Evolutionary conservation across 2,888 invertebrate species (phyloP), one percentile per base, ranked within the genome.

Genomic region (Eristalinus sepulchralis): DNA sequence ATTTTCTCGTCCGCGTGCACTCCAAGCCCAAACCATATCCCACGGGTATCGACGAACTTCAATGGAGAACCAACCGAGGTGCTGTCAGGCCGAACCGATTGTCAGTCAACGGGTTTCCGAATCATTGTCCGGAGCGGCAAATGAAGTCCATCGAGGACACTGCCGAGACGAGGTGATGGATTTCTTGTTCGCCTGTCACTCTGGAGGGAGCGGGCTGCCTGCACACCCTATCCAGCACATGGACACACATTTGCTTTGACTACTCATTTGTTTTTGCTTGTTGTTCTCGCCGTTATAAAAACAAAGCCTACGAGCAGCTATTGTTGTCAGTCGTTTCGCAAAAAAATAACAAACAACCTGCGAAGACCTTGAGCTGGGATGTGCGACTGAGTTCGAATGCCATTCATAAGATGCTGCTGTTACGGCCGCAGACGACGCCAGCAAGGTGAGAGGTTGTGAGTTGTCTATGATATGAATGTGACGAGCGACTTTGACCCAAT

Each of bases 131-230:
- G 64, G 80, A 64, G 73, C 73, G 63, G 79, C 60, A 80, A 84
- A 84, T 84, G 80, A 80, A 80, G 80, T 80, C 80, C 84, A 22
- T 53, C 84, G 84, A 84, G 76, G 84, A 84, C 84, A 71, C 55
- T 6, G 47, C 47, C 17, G 75, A 80, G 66, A 34, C 75, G 55
- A 84, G 71, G 84, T 84, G 84, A 80, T 80, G 84, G 81, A 80
- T 84, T 84, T 84, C 75, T 71, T 81, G 80, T 75, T 70, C 80
- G 83, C 60, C 71, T 75, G 84, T 71, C 84, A 80, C 71, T 84
- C 64, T 47, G 20, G 27, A 39, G 67, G 33, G 34, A 57, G 76
- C 63, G 13, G 36, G 36, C 11, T 13, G 8, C n/a, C n/a, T 13
- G 13, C 24, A 68, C 60, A 53, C 22, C 34, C 53, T 73, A n/a